Evolutionary conservation across 2,888 invertebrate species (phyloP).

Genomic region (Xiphydria camelus): DNA sequence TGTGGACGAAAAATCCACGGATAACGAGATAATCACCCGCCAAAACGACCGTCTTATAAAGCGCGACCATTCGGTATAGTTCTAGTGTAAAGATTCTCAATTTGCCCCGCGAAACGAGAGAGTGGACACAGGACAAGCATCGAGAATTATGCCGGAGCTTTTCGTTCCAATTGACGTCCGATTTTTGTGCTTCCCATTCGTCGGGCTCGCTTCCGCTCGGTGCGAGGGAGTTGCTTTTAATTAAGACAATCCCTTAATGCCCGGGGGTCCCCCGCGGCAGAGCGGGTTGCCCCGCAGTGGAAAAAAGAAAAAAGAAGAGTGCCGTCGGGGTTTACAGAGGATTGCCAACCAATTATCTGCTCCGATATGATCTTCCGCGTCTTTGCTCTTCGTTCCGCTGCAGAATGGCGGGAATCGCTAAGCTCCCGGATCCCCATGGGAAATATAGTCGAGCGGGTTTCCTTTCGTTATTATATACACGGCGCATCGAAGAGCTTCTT

Average conservation of each 20-base stretch:
- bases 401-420: conserved; percentile 34
- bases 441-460: conserved; percentile 52
- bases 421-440: conserved; percentile 49
- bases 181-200: too few relatives aligned
- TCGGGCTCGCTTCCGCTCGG: too few relatives aligned
- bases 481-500: conserved; percentile 14
- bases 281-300: neutral
- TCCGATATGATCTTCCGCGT: conserved; percentile 52
- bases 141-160: too few relatives aligned
- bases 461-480: conserved; percentile 55
- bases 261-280: conserved; percentile 11
- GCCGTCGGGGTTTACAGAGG: conserved; percentile 36
- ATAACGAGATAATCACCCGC: too few relatives aligned
- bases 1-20: too few relatives aligned
- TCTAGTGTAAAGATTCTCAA: too few relatives aligned
- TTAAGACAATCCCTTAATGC: conserved; percentile 45
- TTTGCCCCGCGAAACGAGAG: too few relatives aligned
- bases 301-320: conserved; percentile 11
- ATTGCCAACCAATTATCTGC: conserved; percentile 55
- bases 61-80: too few relatives aligned
- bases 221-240: conserved; percentile 45
- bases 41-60: too few relatives aligned
- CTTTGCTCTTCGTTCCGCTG: conserved; percentile 24
- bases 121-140: too few relatives aligned
- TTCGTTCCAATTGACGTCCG: too few relatives aligned